Evolutionary conservation across 2,797 vertebrate species (phyloP).

Genomic region (Coregonus ussuriensis): DNA sequence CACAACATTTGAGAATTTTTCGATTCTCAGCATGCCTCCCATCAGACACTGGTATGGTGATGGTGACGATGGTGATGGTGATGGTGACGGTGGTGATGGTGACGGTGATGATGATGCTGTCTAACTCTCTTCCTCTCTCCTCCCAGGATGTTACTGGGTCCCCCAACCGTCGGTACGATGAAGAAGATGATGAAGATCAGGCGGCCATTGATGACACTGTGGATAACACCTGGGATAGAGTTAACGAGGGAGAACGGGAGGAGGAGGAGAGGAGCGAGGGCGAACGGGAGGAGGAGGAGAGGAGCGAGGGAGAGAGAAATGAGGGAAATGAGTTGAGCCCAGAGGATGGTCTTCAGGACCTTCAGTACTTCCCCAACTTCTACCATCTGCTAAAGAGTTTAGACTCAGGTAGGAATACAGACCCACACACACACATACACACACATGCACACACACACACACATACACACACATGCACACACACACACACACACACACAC

Average conservation of each 20-base stretch:
- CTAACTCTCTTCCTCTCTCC: slow-evolving; percentile 7
- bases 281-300: slow-evolving; percentile 61
- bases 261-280: slow-evolving; percentile 65
- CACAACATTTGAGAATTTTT: slow-evolving; percentile 1
- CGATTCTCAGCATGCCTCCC: background rate
- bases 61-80: background rate
- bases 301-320: slow-evolving; percentile 69
- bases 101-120: slow-evolving; percentile 75
- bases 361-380: slow-evolving; percentile 98
- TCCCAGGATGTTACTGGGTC: slow-evolving; percentile 71
- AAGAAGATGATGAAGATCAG: slow-evolving; percentile 60
- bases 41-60: background rate
- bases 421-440: slow-evolving; percentile 2
- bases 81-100: too few relatives aligned
- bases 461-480: background rate
- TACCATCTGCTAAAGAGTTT: slow-evolving; percentile 92
- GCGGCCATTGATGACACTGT: slow-evolving; percentile 35
- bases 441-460: slow-evolving; percentile 10
- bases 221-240: slow-evolving; percentile 48
- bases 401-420: slow-evolving; percentile 81
- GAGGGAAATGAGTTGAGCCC: slow-evolving; percentile 85
- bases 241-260: slow-evolving; percentile 42
- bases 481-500: background rate
- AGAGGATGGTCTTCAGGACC: slow-evolving; percentile 89
- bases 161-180: slow-evolving; percentile 69